Conservation (phyloP, 2,888 invertebrate species). For the Penaeus monodon region DNA sequence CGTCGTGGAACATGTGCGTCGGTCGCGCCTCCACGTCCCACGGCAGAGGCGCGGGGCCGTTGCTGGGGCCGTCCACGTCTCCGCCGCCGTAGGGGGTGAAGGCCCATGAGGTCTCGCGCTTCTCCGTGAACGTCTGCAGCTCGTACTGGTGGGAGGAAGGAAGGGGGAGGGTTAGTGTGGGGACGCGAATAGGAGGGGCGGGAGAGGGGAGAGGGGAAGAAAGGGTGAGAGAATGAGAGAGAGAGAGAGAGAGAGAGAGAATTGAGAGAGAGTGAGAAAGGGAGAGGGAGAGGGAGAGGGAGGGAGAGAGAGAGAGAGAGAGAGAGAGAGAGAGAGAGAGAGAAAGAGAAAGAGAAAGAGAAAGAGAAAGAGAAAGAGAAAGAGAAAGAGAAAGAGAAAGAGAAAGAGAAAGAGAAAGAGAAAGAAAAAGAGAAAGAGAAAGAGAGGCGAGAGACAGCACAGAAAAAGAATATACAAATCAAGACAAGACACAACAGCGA, state of each 20-base stretch:
- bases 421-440: constrained; percentile 9
- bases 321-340: background rate
- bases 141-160: constrained; percentile 70
- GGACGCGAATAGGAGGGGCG: background rate
- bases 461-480: background rate
- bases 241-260: background rate
- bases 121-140: constrained; percentile 73
- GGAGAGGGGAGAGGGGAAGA: constrained; percentile 14
- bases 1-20: constrained; percentile 69
- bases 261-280: too few relatives aligned
- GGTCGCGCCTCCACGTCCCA: constrained; percentile 72
- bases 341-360: background rate
- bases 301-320: background rate
- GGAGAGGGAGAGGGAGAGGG: background rate
- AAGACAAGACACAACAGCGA: background rate
- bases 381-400: background rate
- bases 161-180: background rate
- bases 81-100: constrained; percentile 72
- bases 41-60: constrained; percentile 70
- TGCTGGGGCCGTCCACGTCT: constrained; percentile 70
- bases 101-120: constrained; percentile 73
- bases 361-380: background rate
- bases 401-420: constrained; percentile 27
- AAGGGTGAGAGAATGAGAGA: background rate
- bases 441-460: background rate